A percentile compares a stretch with the other conserved stretches of the same genome.
Conservation (phyloP, 2,113 vertebrate species). For the Ciconia stormi region DNA sequence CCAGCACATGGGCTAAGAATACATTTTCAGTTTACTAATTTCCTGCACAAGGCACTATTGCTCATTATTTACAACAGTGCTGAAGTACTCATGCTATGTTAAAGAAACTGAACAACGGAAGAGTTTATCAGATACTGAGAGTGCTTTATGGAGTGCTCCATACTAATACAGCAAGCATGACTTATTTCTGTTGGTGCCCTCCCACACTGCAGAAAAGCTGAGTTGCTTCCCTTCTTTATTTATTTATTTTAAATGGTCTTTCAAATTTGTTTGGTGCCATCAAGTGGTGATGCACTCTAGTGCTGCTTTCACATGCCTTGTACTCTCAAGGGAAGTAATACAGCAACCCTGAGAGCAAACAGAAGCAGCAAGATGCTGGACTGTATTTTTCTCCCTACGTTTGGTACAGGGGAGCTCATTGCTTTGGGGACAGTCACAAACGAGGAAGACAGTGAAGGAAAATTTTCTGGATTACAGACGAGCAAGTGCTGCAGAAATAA, state of each 20-base stretch:
- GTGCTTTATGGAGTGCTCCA: not conserved
- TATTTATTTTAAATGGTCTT: not conserved
- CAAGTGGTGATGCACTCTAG: not conserved
- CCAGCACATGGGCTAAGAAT: not conserved
- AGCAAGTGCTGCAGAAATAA: not conserved
- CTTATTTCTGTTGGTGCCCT: not conserved
- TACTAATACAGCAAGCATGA: not conserved
- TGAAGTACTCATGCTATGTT: not conserved
- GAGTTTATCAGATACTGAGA: not conserved
- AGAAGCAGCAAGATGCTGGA: not conserved
- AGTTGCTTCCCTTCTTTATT: not conserved
- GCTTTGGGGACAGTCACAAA: not conserved
- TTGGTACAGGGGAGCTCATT: not conserved
- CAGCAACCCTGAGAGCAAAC: not conserved
- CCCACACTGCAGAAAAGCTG: not conserved
- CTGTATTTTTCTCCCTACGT: not conserved
- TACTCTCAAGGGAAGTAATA: not conserved
- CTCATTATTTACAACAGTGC: not conserved
- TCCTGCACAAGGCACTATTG: not conserved
- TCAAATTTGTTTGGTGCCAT: constrained; percentile 17
- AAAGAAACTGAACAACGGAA: not conserved
- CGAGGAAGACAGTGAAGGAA: not conserved
- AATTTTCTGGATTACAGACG: not conserved
- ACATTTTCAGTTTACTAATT: not conserved
- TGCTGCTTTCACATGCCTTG: not conserved